Conservation (phyloP, 2,888 invertebrate genomes). For the Listrodromus nycthemerus region DNA sequence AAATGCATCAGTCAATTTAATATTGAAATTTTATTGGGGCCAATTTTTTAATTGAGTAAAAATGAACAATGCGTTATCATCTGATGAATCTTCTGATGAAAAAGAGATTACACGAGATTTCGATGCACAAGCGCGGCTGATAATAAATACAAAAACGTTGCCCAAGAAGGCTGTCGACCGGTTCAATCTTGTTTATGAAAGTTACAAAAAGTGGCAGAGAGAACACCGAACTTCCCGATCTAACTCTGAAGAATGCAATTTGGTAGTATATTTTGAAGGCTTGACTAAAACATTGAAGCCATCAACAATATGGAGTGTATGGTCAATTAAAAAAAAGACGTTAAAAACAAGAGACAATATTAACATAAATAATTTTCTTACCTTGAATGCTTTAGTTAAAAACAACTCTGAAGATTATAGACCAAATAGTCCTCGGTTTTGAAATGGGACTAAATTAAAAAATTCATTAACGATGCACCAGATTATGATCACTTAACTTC, state of each 20-base stretch:
- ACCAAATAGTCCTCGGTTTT: slow-evolving; percentile 65
- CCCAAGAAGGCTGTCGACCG: slow-evolving; percentile 55
- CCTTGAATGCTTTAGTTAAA: slow-evolving; percentile 65
- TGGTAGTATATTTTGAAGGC: slow-evolving; percentile 52
- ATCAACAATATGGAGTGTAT: slow-evolving; percentile 53
- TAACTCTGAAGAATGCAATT: slow-evolving; percentile 46
- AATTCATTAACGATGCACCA: slow-evolving; percentile 64
- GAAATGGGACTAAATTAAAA: slow-evolving; percentile 64
- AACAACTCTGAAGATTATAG: slow-evolving; percentile 63
- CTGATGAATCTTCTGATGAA: too few species aligned
- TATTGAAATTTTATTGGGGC: too few species aligned
- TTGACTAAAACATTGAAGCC: slow-evolving; percentile 38
- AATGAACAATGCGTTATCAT: too few species aligned
- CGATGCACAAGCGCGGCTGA: too few species aligned
- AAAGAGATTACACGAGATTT: too few species aligned
- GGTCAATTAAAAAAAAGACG: slow-evolving; percentile 61
- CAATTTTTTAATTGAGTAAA: too few species aligned
- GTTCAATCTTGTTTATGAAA: slow-evolving; percentile 48
- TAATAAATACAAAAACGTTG: slow-evolving; percentile 15
- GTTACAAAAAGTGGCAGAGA: slow-evolving; percentile 56
- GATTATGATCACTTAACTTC: slow-evolving; percentile 61
- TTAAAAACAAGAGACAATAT: slow-evolving; percentile 61
- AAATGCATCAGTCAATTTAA: too few species aligned
- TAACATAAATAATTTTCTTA: slow-evolving; percentile 64
- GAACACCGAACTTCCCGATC: slow-evolving; percentile 58